Percentiles rank a stretch among this genome's conserved stretches.
phyloP scores from a whole-genome alignment of 2,888 invertebrate genomes.

The Acronicta leporina region DNA sequence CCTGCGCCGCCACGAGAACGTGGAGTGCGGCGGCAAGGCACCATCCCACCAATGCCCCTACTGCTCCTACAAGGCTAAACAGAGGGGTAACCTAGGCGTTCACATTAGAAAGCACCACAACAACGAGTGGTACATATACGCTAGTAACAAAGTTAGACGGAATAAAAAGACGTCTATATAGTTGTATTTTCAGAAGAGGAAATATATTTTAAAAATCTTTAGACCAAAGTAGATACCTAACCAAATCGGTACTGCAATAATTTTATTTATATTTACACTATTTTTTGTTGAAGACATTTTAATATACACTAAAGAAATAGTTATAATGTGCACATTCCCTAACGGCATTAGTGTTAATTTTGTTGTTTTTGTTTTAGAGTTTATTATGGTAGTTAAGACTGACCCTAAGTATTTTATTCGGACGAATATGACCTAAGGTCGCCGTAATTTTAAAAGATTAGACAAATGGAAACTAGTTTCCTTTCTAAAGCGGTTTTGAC shows the following conservation, averaged over 20 bases:
- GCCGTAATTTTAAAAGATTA: conserved; percentile 49
- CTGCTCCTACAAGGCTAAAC: conserved; percentile 94
- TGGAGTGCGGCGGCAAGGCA: conserved; percentile 95
- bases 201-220: conserved; percentile 55
- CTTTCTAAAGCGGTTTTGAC: conserved; percentile 35
- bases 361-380: conserved; percentile 87
- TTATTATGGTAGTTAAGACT: conserved; percentile 87
- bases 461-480: conserved; percentile 51
- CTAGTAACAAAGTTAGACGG: conserved; percentile 83
- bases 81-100: conserved; percentile 94
- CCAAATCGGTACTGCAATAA: conserved; percentile 88
- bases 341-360: conserved; percentile 82
- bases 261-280: conserved; percentile 81
- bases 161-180: conserved; percentile 81
- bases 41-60: conserved; percentile 94
- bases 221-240: conserved; percentile 87
- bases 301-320: conserved; percentile 83
- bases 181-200: conserved; percentile 29
- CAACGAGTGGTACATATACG: conserved; percentile 86
- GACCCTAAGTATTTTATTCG: conserved; percentile 83
- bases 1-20: conserved; percentile 94
- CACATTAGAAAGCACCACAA: conserved; percentile 94
- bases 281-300: conserved; percentile 82
- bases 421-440: conserved; percentile 72
- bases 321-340: conserved; percentile 87